Conservation (phyloP, 2,888 invertebrate genomes). For the Nephrotoma flavescens region DNA sequence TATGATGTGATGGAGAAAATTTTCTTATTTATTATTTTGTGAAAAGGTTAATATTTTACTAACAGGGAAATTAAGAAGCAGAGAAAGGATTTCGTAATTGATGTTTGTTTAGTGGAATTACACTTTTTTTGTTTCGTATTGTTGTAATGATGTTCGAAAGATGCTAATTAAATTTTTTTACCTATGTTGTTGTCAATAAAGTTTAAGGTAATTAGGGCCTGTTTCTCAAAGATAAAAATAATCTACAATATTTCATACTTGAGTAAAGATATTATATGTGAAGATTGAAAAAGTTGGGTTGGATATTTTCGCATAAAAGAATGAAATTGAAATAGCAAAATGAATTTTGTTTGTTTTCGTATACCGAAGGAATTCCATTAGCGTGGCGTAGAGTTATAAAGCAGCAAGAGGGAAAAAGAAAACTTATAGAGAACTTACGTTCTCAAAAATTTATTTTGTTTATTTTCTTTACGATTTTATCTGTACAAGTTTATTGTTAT, state of each 20-base stretch:
- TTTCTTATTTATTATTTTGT: not conserved
- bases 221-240: not conserved
- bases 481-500: not conserved
- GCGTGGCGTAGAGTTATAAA: not conserved
- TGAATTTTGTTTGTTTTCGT: not conserved
- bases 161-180: not conserved
- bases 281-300: too few species aligned
- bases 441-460: not conserved
- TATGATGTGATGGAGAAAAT: not conserved
- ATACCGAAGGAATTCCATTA: not conserved
- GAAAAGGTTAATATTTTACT: not conserved
- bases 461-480: not conserved
- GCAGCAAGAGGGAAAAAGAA: not conserved
- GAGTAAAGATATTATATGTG: not conserved
- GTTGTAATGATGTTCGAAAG: not conserved
- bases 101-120: not conserved
- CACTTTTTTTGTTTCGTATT: not conserved
- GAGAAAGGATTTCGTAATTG: not conserved
- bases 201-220: not conserved
- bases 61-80: not conserved
- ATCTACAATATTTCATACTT: not conserved
- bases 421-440: not conserved
- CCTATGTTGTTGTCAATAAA: not conserved
- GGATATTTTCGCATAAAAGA: too few species aligned
- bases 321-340: not conserved